Percentiles rank a stretch among this genome's conserved stretches.
These are phyloP conservation scores for Conops quadrifasciatus DNA, from an alignment of 2,888 invertebrate genomes.

Conservation along the genomic window DNA sequence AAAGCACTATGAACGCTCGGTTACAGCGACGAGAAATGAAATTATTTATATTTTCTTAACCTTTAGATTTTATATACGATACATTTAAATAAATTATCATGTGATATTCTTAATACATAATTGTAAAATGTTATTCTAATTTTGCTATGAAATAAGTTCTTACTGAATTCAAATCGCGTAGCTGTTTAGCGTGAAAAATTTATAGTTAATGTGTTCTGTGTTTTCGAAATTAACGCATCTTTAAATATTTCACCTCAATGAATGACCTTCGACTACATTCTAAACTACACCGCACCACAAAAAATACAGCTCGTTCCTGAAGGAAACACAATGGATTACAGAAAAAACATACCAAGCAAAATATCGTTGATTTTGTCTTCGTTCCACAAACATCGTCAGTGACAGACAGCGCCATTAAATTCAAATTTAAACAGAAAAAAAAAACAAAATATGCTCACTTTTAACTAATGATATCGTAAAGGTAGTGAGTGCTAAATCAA, in stretches of 20 bases:
- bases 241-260: not conserved
- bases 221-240: not conserved
- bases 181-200: not conserved
- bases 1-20: no score
- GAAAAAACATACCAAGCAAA: no score
- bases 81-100: conserved; percentile 25
- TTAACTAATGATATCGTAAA: no score
- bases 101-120: conserved; percentile 32
- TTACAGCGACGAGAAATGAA: conserved; percentile 22
- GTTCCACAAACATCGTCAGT: no score
- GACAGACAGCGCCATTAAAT: no score
- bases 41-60: conserved; percentile 27
- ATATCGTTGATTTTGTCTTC: no score
- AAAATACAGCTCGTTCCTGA: no score
- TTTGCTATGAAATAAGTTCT: conserved; percentile 11
- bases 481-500: no score
- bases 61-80: conserved; percentile 24
- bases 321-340: no score
- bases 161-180: not conserved
- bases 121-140: conserved; percentile 26
- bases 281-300: not conserved
- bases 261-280: not conserved
- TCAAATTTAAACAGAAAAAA: no score
- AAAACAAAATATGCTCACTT: no score
- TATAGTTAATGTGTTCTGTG: no score